Evolutionary conservation across 2,888 invertebrate species (phyloP), one percentile per base, ranked within the genome.

Genomic region (Drosophila engyochracea): DNA sequence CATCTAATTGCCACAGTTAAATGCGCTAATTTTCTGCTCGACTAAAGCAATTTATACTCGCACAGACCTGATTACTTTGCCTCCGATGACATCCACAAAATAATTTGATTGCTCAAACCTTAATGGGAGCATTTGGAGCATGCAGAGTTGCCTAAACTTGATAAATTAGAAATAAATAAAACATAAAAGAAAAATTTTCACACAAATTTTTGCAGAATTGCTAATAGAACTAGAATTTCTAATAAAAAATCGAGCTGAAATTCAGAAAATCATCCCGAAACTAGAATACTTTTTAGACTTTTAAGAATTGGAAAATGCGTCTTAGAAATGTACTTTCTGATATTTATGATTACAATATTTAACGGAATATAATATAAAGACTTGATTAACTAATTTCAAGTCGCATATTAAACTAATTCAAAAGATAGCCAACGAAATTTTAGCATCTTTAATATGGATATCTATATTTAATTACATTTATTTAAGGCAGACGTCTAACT

Each of bases 11-110:
- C 73, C 65, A 60, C 41, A 64, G 59, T 64, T 61, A 79, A 81
- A 83, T 76, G 76, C 79, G 74, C 81, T 81, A 82, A 91, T 89
- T 91, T 91, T 91, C 85, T 81, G 80, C 83, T 71, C 82, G 80
- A 89, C 74, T 86, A 68, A 83, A 74, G 81, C 73, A 70, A 79
- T 75, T 82, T 85, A 39, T 51, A 60, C 14, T 30, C 35, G 61
- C 51, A 55, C 33, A 22, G 33, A 51, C 31, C 52, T 22, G 60
- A 67, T 73, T 67, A 55, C 28, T 35, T 74, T 25, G 33, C 35
- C 44, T 63, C 30, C 35, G 31, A 19, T 37, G 59, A 60, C 49
- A 55, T 22, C 25, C 12, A 28, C 14, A 47, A 51, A 62, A 49
- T 69, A 58, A 37, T 7, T 52, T 52, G 35, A 55, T 30, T 41